These are phyloP conservation scores for Trichechus manatus DNA, from an alignment of 2,113 vertebrate species.

Conservation along the genomic window DNA sequence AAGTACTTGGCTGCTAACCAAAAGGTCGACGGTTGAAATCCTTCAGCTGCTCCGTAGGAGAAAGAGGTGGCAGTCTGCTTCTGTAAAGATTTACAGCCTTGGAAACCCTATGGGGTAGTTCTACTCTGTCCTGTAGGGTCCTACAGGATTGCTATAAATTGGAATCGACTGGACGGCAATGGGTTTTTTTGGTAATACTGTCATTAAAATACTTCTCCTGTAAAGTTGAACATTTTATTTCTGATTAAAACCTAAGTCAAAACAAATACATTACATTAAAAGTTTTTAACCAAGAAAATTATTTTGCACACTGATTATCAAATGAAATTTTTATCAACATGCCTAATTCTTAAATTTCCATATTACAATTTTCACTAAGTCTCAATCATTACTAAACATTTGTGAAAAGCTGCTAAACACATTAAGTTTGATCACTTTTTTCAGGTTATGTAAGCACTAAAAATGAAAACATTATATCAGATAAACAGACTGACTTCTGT, in stretches of 20 bases:
- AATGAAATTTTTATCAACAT: conserved; percentile 28
- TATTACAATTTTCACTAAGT: conserved; percentile 34
- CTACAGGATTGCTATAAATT: too few relatives aligned
- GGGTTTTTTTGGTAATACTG: too few relatives aligned
- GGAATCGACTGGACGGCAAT: too few relatives aligned
- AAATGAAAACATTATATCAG: background rate
- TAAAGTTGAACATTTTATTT: conserved; percentile 35
- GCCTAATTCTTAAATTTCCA: conserved; percentile 20
- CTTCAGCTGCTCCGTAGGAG: too few relatives aligned
- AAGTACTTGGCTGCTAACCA: too few relatives aligned
- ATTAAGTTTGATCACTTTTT: background rate
- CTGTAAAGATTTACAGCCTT: too few relatives aligned
- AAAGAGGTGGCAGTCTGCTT: too few relatives aligned
- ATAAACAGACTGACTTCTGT: background rate
- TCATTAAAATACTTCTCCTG: background rate
- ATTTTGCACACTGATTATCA: conserved; percentile 10
- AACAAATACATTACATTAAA: conserved; percentile 33
- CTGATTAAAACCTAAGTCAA: conserved; percentile 9
- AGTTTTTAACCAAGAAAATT: conserved; percentile 48
- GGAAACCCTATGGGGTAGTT: too few relatives aligned
- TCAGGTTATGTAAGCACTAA: background rate
- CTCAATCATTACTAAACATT: conserved; percentile 8
- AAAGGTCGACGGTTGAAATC: too few relatives aligned
- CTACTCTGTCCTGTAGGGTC: too few relatives aligned
- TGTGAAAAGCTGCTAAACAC: conserved; percentile 46